These are phyloP conservation scores for Oxygymnocypris stewartii DNA, from an alignment of 2,113 vertebrate species.

Conservation along the genomic window DNA sequence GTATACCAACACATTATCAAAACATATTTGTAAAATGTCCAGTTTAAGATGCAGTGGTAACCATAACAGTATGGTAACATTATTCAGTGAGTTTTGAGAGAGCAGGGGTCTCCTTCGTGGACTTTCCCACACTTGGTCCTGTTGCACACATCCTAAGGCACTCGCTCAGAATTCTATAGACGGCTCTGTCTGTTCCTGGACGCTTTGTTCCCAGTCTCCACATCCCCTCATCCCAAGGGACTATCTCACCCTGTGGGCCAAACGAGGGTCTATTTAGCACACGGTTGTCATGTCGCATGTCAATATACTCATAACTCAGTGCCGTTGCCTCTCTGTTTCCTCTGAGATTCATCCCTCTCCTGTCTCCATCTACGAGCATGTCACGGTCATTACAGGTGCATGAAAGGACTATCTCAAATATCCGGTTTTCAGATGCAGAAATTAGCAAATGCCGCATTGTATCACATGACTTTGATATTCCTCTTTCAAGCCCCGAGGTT, in stretches of 20 bases:
- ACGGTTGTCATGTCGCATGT: slow-evolving; percentile 52
- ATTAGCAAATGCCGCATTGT: slow-evolving; percentile 60
- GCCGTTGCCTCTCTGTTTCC: slow-evolving; percentile 36
- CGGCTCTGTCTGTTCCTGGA: slow-evolving; percentile 38
- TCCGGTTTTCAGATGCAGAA: slow-evolving; percentile 67
- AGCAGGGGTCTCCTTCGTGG: background rate
- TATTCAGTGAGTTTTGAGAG: background rate
- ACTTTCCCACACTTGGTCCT: slow-evolving; percentile 58
- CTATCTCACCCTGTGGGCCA: slow-evolving; percentile 52
- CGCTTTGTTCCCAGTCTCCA: slow-evolving; percentile 58
- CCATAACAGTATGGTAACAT: too few species aligned
- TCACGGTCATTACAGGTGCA: slow-evolving; percentile 53
- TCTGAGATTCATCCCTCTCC: slow-evolving; percentile 48
- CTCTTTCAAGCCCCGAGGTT: slow-evolving; percentile 54
- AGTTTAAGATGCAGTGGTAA: background rate
- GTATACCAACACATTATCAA: background rate
- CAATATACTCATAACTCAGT: slow-evolving; percentile 58
- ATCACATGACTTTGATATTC: slow-evolving; percentile 63
- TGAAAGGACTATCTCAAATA: slow-evolving; percentile 67
- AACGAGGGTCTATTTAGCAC: slow-evolving; percentile 47
- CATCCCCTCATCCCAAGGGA: slow-evolving; percentile 55
- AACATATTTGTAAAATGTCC: background rate
- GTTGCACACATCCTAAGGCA: slow-evolving; percentile 58
- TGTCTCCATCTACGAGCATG: slow-evolving; percentile 39
- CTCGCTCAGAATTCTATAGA: slow-evolving; percentile 54